Base-by-base conservation (phyloP, 2,797 vertebrate species). In the Siniperca obscura region DNA sequence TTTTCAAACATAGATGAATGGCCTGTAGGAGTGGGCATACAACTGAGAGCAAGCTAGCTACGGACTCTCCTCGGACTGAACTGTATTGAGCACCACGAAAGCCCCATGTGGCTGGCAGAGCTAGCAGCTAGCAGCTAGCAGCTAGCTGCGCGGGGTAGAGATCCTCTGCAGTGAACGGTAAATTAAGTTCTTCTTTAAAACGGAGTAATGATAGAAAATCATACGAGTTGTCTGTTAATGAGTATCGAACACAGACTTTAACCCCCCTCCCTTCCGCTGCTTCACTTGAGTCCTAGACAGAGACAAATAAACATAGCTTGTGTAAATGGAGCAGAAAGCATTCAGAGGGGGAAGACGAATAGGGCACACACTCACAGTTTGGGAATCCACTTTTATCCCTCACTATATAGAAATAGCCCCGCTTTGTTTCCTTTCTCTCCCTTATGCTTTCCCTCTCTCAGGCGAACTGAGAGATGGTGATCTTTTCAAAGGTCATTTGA, bases 401-500 rank as follows among this genome's bases (percentile, higher is more conserved):
- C 73, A 40, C 87, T 67, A 14, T 85, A 81, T 81, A 83, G 86
- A 93, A 90, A 87, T 72, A 83, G 66, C 77, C 78, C 71, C 56
- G 66, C 66, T 73, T 34, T 25, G 69, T 50, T 59, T 55, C 50
- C 76, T 52, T 72, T 55, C 73, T 61, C 62, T 84, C 74, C 71
- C 66, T 59, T 68, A 72, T 57, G 66, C 83, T 66, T 81, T 76
- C 42, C 59, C 67, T 76, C 79, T 91, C 86, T 76, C 30, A 3
- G 86, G 79, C 69, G 38, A 85, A 82, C 87, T 19, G 82, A 87
- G 89, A 87, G 86, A 92, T 83, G 86, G 89, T 91, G 92, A 94
- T 94, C 91, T 93, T 94, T 93, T 81, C 87, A 94, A 95, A 94
- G 93, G 92, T 94, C 90, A 92, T 90, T 90, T 89, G 62, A 87